Evolutionary conservation across 2,797 vertebrate genomes (phyloP).

Genomic region (Labeo calbasu): DNA sequence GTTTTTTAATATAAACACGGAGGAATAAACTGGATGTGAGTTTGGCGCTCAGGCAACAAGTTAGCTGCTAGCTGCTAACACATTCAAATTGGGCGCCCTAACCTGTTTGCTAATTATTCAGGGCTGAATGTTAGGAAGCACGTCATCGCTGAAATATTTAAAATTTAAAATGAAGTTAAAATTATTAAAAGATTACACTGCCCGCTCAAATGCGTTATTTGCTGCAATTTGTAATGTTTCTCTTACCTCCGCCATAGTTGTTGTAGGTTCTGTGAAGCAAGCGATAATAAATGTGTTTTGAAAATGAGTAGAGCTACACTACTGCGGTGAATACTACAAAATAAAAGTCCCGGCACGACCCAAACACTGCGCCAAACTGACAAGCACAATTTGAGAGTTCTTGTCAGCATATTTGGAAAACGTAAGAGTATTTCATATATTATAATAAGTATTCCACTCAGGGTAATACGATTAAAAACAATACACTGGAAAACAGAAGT

Average conservation of each 20-base stretch:
- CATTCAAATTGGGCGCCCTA: slow-evolving; percentile 50
- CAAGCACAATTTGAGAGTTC: not conserved
- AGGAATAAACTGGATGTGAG: not conserved
- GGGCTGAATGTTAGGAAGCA: not conserved
- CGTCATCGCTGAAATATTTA: not conserved
- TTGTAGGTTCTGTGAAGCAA: slow-evolving; percentile 35
- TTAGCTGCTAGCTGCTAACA: slow-evolving; percentile 51
- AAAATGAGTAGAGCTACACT: not conserved
- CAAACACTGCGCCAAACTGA: not conserved
- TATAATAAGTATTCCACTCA: not conserved
- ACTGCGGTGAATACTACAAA: not conserved
- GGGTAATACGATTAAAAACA: not conserved
- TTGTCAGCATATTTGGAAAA: not conserved
- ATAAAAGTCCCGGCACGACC: not conserved
- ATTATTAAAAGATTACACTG: not conserved
- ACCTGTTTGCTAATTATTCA: slow-evolving; percentile 22
- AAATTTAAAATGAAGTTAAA: not conserved
- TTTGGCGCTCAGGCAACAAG: slow-evolving; percentile 49
- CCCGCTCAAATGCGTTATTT: not conserved
- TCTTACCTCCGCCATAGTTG: slow-evolving; percentile 64
- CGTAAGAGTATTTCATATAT: not conserved
- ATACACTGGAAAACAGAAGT: not conserved
- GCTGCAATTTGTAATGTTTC: slow-evolving; percentile 38
- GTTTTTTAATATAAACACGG: not conserved
- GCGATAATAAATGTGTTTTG: not conserved